These are phyloP conservation scores for Alviniconcha marisindica DNA, from an alignment of 1,140 invertebrate species.

Conservation along the genomic window DNA sequence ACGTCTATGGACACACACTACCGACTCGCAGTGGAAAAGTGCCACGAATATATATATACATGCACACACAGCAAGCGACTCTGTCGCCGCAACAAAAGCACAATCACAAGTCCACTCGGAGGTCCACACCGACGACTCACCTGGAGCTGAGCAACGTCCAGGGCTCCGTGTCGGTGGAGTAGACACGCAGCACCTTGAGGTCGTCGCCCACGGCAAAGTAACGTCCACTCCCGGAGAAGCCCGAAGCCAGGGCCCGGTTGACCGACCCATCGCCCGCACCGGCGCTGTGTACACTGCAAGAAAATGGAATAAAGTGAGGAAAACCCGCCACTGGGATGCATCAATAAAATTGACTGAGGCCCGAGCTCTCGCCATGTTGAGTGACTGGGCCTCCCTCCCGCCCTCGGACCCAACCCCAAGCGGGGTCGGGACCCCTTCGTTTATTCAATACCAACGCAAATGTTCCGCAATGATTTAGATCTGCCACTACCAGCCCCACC, in stretches of 20 bases:
- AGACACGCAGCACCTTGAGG: conserved; percentile 57
- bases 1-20: no score
- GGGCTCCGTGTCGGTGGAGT: conserved; percentile 28
- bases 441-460: conserved; percentile 45
- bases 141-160: conserved; percentile 54
- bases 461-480: conserved; percentile 41
- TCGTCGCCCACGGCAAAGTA: conserved; percentile 61
- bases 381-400: background rate
- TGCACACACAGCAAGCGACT: no score
- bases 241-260: conserved; percentile 55
- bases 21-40: no score
- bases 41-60: no score
- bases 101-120: no score
- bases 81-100: no score
- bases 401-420: background rate
- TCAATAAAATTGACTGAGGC: conserved; percentile 61
- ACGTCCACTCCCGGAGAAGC: conserved; percentile 52
- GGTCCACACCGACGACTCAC: no score
- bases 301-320: conserved; percentile 48
- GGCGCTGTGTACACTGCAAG: conserved; percentile 38
- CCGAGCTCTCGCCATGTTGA: conserved; percentile 37
- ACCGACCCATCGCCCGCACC: background rate
- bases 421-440: background rate
- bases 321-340: conserved; percentile 33
- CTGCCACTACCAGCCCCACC: background rate